Base-by-base conservation (phyloP, 2,797 vertebrate genomes). In the Craterocephalus amniculus region DNA sequence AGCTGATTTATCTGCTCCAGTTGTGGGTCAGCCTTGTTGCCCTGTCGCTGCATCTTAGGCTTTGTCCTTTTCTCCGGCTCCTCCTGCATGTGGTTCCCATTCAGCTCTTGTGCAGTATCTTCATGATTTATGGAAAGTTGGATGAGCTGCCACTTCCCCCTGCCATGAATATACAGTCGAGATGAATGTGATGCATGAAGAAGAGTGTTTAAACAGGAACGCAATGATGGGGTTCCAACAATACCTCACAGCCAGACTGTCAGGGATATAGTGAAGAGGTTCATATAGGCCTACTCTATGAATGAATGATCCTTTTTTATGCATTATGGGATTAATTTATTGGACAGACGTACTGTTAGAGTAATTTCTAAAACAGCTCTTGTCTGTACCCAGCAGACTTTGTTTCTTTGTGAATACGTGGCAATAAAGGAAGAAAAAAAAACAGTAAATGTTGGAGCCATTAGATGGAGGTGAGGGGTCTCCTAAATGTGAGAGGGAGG, bases 81-180 rank as follows among this genome's bases (percentile, higher is more conserved):
- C 84, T 83, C 68, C 70, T 87, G 75, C 94, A 94, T 93, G 91
- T 93, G 93, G 84, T 95, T 94, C 88, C 90, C 84, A 92, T 94
- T 91, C 83, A 61, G 68, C 76, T 70, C 85, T 85, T 80, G 75
- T 72, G 88, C 84, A 59, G 83, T 89, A 91, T 94, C 90, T 91
- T 81, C 67, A 84, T 78, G 87, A 93, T 94, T 94, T 93, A 91
- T 93, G 93, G 92, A 92, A 94, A 92, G 83, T 91, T 92, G 92
- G 92, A 92, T 73, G 88, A 85, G 85, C 84, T 83, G 87, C 88
- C 92, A 89, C 87, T 79, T 89, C 78, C 86, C 92, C 88, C 90
- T 92, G 89, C 89, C 78, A 80, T 70, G 83, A 85, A 85, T 91
- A 89, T 91, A 92, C 76, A 80, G 85, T 78, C 76, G 81, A 81